Evolutionary conservation across 2,888 invertebrate species (phyloP), one percentile per base, ranked within the genome.

Genomic region (Itoplectis maculator): DNA sequence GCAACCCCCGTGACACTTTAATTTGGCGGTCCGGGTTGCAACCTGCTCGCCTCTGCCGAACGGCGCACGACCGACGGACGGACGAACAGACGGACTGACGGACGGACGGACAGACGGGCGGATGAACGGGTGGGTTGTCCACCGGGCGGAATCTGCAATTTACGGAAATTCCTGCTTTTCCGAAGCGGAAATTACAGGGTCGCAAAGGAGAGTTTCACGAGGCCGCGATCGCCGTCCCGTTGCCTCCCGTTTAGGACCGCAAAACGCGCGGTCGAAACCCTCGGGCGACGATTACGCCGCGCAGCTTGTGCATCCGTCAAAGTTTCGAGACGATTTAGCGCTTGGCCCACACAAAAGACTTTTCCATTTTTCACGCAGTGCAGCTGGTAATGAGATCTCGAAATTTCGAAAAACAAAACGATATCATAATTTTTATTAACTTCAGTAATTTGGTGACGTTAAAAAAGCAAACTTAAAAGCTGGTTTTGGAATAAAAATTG

Each of bases 121-220:
- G 47, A 45, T 68, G 51, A 47, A 45, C 83, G 80, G 86, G 80
- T 85, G 88, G 86, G 72, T 85, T 86, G 85, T 87, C 86, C 80
- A 63, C 47, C 68, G 72, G 78, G 78, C 74, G 85, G 86, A 89
- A 88, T 88, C 86, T 85, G 88, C 90, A 89, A 89, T 91, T 90
- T 90, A 89, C 87, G 86, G 86, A 90, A 91, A 90, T 89, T 89
- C 90, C 89, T 84, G 87, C 88, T 86, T 88, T 88, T 85, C 88
- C 87, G 87, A 86, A 89, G 86, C 87, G 89, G 89, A 90, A 91
- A 91, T 91, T 91, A 91, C 88, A 91, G 90, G 90, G 87, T 90
- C 81, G 29, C 84, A 75, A 85, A 80, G 85, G 61, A 78, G 83
- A 82, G 42, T 80, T 74, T 79, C 79, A 76, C 42, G 65, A 79